phyloP scores from a whole-genome alignment of 2,888 invertebrate species.

The Sepioteuthis lessoniana region DNA sequence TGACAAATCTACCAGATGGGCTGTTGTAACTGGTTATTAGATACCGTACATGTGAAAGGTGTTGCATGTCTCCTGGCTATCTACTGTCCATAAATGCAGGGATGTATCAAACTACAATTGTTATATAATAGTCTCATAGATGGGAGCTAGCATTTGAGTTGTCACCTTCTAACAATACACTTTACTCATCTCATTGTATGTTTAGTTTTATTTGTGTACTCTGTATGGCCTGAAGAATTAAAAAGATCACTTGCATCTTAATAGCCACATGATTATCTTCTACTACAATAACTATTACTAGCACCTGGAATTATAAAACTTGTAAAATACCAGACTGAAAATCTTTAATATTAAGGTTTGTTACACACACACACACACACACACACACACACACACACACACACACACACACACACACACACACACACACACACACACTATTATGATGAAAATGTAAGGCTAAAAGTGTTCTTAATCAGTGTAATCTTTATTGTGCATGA shows the following conservation, averaged over 20 bases:
- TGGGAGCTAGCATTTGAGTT: background rate
- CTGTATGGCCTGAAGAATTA: background rate
- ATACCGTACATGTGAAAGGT: background rate
- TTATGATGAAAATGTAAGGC: too few relatives aligned
- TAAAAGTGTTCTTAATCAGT: too few relatives aligned
- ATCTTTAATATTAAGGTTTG: too few relatives aligned
- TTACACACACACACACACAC: too few relatives aligned
- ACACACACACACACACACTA: too few relatives aligned
- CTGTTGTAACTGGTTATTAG: constrained; percentile 1
- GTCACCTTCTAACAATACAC: background rate
- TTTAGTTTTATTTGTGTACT: background rate
- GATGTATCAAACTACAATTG: background rate
- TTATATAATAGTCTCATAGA: background rate
- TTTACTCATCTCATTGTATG: background rate
- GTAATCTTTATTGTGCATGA: too few relatives aligned
- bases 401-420: too few relatives aligned
- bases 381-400: too few relatives aligned
- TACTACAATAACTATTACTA: background rate
- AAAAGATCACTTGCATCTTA: background rate
- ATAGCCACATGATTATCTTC: background rate
- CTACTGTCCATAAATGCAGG: constrained; percentile 6
- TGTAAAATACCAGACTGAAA: too few relatives aligned
- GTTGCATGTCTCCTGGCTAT: background rate
- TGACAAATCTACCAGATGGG: background rate
- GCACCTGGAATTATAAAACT: background rate